Percentiles rank a stretch among this genome's conserved stretches.
phyloP scores from a whole-genome alignment of 2,888 invertebrate genomes.

The Entomobrya multifasciata region DNA sequence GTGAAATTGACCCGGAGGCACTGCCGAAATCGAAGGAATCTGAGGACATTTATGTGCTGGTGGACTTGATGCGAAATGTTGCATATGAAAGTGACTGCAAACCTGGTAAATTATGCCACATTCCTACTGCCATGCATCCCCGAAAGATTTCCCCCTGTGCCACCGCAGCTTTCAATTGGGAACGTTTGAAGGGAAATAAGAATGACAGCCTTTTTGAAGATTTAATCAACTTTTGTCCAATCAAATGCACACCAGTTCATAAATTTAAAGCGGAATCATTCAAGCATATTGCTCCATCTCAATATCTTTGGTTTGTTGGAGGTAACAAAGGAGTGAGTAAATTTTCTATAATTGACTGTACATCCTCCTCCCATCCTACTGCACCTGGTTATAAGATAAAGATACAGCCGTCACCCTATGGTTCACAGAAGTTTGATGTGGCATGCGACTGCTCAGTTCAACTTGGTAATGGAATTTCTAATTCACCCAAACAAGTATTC shows the following conservation, averaged over 20 bases:
- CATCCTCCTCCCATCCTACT: neutral
- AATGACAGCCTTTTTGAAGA: neutral
- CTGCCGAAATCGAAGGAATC: neutral
- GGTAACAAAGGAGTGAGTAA: neutral
- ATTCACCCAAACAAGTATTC: no score
- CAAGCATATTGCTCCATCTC: neutral
- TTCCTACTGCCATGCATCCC: conserved; percentile 50
- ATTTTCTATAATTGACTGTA: conserved; percentile 33
- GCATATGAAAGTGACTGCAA: conserved; percentile 66
- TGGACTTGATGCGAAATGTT: conserved; percentile 53
- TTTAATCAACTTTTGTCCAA: conserved; percentile 24
- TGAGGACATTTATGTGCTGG: conserved; percentile 33
- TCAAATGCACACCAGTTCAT: conserved; percentile 24
- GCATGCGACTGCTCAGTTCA: conserved; percentile 14
- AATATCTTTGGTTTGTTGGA: conserved; percentile 31
- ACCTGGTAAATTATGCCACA: conserved; percentile 59
- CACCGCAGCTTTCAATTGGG: conserved; percentile 64
- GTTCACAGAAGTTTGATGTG: conserved; percentile 9
- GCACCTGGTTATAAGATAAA: neutral
- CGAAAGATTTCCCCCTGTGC: conserved; percentile 61
- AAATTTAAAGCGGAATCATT: neutral
- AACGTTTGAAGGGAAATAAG: conserved; percentile 18
- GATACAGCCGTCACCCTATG: neutral
- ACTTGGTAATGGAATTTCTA: no score
- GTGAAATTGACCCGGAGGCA: conserved; percentile 36